Evolutionary conservation across 1,140 invertebrate genomes (phyloP), one percentile per base, ranked within the genome.

Genomic region (Drosophila paulistorum): DNA sequence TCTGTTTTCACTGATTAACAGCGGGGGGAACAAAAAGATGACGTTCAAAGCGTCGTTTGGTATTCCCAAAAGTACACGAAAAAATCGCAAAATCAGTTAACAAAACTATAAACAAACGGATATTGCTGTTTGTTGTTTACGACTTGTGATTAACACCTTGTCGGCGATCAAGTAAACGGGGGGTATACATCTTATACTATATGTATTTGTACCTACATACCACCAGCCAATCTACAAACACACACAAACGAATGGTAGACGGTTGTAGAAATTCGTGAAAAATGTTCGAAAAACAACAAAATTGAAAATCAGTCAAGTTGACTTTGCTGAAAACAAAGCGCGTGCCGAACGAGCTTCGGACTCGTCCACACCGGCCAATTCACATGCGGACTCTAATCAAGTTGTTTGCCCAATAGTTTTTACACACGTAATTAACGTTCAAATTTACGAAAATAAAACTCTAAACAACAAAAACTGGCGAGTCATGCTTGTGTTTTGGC

Each of bases 321-420:
- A 65, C 54, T 70, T 20, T 33, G 57, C 60, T 59, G 17, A 58
- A 64, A 63, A 79, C 72, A 77, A 77, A 71, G 73, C 83, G 82
- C 83, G 83, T 87, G 82, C 82, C 83, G 72, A 51, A 23, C 45
- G 45, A 65, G 60, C 65, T 67, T 66, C 45, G 33, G 35, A 54
- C 58, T 54, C 20, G 41, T 80, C 66, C 55, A 37, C 61, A 26
- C 63, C 13, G 58, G 61, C 26, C 63, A 86, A 86, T 86, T 86
- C 76, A 68, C 82, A 86, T 61, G 14, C 55, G 69, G 62, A 48
- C 68, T 68, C 83, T 87, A 87, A 87, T 89, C 80, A 77, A 83
- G 70, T 89, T 83, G 84, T 87, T 86, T 86, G 83, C 65, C 75
- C 83, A 87, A 86, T 86, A 69, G 83, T 87, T 87, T 79, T 69